Evolutionary conservation across 1,140 invertebrate genomes (phyloP), one percentile per base, ranked within the genome.

Genomic region (Drosophila simulans): DNA sequence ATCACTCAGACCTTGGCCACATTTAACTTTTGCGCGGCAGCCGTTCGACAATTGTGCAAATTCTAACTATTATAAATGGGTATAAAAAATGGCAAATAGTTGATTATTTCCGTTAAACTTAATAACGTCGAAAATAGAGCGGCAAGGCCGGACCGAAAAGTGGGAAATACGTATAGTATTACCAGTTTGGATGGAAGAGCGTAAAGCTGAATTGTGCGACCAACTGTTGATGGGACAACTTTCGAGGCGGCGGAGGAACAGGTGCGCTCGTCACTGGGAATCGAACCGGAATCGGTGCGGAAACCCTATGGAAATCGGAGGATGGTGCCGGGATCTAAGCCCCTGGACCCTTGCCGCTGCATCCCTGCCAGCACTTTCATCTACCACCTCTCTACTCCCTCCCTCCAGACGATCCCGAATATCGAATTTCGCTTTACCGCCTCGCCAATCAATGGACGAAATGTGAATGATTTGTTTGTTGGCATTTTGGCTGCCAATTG

Each of bases 401-500:
- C 55, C 45, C 37, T 43, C 42, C 27, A 35, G 48, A 11, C 35
- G 46, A 65, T 68, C 55, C 37, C n/a, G 45, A 57, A 76, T 89
- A 88, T 88, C 83, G 72, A 83, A 89, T 88, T 89, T 65, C 83
- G 65, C 51, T 52, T 74, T 82, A 54, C 76, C 76, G 76, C 80
- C 71, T 83, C 65, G 82, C 72, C 81, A 88, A 88, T 88, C 83
- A 88, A 89, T 88, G 72, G 59, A 62, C 77, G 46, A 69, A 85
- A 80, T 77, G 71, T 81, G 80, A 83, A 89, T 89, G 82, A 86
- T 86, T 88, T 86, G 79, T 76, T 71, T 88, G 84, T 88, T 88
- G 79, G 83, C 83, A 88, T 88, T 88, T 88, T 88, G 77, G 81
- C 81, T 85, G 81, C 81, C 81, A 85, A 86, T 85, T 86, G 81